A percentile compares a stretch with the other conserved stretches of the same genome.
These are phyloP conservation scores for Drosophila nikananu DNA, from an alignment of 1,140 invertebrate species.

Conservation along the genomic window DNA sequence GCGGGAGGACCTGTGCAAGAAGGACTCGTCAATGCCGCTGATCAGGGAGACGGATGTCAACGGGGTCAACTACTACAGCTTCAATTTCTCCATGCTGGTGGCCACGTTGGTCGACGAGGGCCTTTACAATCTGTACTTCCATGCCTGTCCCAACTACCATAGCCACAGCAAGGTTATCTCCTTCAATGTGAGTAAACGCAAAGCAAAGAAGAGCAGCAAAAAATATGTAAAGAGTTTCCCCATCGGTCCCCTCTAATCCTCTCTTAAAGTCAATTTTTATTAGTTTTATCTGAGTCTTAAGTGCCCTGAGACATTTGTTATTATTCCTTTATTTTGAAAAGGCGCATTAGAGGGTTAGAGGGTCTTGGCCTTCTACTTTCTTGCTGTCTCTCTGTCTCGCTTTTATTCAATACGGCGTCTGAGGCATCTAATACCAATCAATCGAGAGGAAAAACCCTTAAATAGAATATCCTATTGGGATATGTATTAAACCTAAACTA, in stretches of 20 bases:
- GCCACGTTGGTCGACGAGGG: slow-evolving; percentile 93
- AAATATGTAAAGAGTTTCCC: neutral
- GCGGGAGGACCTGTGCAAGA: slow-evolving; percentile 66
- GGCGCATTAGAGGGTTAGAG: neutral
- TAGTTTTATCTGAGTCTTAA: neutral
- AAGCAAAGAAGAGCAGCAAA: neutral
- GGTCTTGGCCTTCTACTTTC: neutral
- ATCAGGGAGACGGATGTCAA: slow-evolving; percentile 37
- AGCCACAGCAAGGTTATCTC: slow-evolving; percentile 72
- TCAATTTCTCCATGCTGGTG: slow-evolving; percentile 92
- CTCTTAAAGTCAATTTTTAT: neutral
- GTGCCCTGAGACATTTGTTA: neutral
- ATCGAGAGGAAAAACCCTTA: neutral
- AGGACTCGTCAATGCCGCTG: slow-evolving; percentile 65
- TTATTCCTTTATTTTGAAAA: neutral
- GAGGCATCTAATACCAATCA: neutral
- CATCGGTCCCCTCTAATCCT: too few species aligned
- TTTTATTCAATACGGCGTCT: neutral
- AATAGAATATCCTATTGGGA: too few species aligned
- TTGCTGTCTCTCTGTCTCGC: neutral
- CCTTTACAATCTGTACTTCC: slow-evolving; percentile 97
- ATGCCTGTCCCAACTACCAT: slow-evolving; percentile 93
- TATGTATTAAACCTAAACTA: neutral
- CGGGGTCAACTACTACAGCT: slow-evolving; percentile 71
- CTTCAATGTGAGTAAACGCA: slow-evolving; percentile 80